Percentiles rank a stretch among this genome's conserved stretches.
Evolutionary conservation across 1,140 invertebrate species (phyloP).

Genomic region (Argopecten irradians): DNA sequence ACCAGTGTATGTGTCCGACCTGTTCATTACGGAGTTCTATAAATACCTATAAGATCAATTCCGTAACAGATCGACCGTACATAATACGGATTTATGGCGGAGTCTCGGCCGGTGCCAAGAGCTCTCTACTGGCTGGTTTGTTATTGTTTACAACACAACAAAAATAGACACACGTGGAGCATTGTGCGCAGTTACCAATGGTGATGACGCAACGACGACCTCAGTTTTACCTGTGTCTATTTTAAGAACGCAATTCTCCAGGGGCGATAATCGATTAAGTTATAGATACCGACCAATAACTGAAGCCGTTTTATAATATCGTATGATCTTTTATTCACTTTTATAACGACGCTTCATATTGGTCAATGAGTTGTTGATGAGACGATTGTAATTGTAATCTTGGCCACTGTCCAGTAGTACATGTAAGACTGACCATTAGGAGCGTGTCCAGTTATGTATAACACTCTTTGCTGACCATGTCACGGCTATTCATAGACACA

Average conservation of each 20-base stretch:
- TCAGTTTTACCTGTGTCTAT: slow-evolving; percentile 3
- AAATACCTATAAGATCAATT: not conserved
- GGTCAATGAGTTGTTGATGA: not conserved
- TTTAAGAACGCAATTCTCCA: not conserved
- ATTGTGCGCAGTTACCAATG: slow-evolving; percentile 14
- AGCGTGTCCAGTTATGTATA: not conserved
- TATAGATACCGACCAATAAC: not conserved
- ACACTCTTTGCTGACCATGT: not conserved
- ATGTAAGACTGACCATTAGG: not conserved
- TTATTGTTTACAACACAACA: slow-evolving; percentile 7
- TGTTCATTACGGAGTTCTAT: slow-evolving; percentile 7
- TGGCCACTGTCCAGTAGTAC: not conserved
- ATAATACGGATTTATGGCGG: not conserved
- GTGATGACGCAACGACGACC: slow-evolving; percentile 12
- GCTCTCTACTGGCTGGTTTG: not conserved
- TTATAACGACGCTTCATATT: not conserved
- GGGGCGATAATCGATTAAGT: not conserved
- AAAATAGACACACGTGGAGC: slow-evolving; percentile 1
- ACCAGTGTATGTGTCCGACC: not conserved
- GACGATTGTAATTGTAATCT: not conserved
- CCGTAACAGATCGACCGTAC: not conserved
- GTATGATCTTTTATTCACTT: not conserved
- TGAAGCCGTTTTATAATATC: not conserved
- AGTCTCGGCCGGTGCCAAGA: not conserved
- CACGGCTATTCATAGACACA: not conserved